Percentiles rank a stretch among this genome's conserved stretches.
These are phyloP conservation scores for Acrobasis consociella DNA, from an alignment of 2,888 invertebrate genomes.

Conservation along the genomic window DNA sequence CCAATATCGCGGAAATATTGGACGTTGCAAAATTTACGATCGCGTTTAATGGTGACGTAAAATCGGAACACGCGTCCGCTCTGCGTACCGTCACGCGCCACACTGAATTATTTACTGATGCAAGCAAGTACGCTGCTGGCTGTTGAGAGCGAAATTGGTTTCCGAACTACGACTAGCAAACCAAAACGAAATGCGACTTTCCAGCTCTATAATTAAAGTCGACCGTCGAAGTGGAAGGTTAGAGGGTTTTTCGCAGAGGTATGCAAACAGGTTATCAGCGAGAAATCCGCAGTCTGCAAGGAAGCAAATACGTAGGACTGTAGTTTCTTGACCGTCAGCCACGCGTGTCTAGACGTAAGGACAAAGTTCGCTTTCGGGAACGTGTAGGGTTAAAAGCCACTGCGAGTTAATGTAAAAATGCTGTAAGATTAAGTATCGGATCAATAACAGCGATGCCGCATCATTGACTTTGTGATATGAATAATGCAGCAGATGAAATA, in stretches of 20 bases:
- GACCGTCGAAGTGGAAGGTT: conserved; percentile 44
- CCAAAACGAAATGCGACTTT: conserved; percentile 50
- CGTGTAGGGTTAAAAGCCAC: conserved; percentile 11
- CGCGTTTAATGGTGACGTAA: conserved; percentile 41
- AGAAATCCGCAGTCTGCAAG: conserved; percentile 65
- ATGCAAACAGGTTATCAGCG: conserved; percentile 64
- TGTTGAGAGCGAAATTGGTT: conserved; percentile 76
- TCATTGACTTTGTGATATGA: conserved; percentile 31
- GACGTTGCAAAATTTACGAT: conserved; percentile 53
- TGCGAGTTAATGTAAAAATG: conserved; percentile 37
- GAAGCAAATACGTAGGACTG: conserved; percentile 56
- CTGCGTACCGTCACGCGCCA: conserved; percentile 66
- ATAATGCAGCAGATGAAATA: conserved; percentile 34
- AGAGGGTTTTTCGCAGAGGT: conserved; percentile 47
- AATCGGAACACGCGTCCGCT: conserved; percentile 49
- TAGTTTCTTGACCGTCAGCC: conserved; percentile 58
- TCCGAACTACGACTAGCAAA: conserved; percentile 47
- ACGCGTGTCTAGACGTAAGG: conserved; percentile 32
- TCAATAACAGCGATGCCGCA: conserved; percentile 29
- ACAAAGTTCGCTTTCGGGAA: conserved; percentile 5
- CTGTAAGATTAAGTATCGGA: conserved; percentile 35
- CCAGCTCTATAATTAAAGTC: conserved; percentile 45
- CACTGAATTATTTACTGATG: conserved; percentile 70
- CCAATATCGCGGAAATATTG: conserved; percentile 40
- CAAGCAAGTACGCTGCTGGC: conserved; percentile 53